These are phyloP conservation scores for Eumacrocentrus americanus DNA, from an alignment of 2,888 invertebrate genomes.

Conservation along the genomic window DNA sequence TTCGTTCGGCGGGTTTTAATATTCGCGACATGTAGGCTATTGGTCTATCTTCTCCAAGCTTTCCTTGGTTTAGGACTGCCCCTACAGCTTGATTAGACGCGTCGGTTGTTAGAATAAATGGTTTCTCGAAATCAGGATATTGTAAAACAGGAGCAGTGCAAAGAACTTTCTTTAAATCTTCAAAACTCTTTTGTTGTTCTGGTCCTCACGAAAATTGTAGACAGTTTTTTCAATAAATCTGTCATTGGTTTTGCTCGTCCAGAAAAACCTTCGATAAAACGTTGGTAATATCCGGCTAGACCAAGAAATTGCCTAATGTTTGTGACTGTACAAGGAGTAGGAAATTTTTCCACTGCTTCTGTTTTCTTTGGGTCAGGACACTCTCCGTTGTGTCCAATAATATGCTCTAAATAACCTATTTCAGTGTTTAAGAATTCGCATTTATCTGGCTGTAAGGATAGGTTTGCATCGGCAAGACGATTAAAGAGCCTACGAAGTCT, in stretches of 20 bases:
- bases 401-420: constrained; percentile 22
- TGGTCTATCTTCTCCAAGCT: constrained; percentile 23
- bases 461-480: too few relatives aligned
- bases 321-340: too few relatives aligned
- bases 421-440: constrained; percentile 21
- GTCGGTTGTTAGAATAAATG: too few relatives aligned
- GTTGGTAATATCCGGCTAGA: too few relatives aligned
- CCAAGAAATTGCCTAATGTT: too few relatives aligned
- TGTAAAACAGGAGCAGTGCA: constrained; percentile 30
- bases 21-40: constrained; percentile 20
- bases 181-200: constrained; percentile 18
- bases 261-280: too few relatives aligned
- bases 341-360: too few relatives aligned
- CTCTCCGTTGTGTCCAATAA: constrained; percentile 8
- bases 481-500: too few relatives aligned
- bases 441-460: constrained; percentile 16
- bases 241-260: constrained; percentile 29
- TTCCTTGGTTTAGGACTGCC: constrained; percentile 23
- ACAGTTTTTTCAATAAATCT: constrained; percentile 22
- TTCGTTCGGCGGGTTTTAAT: constrained; percentile 7
- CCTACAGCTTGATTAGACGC: constrained; percentile 26
- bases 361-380: constrained; percentile 25
- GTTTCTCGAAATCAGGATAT: constrained; percentile 28
- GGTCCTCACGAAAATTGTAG: constrained; percentile 18
- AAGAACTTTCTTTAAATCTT: constrained; percentile 18